Conservation (phyloP, 2,888 invertebrate species). For the Drosophila multiciliata region DNA sequence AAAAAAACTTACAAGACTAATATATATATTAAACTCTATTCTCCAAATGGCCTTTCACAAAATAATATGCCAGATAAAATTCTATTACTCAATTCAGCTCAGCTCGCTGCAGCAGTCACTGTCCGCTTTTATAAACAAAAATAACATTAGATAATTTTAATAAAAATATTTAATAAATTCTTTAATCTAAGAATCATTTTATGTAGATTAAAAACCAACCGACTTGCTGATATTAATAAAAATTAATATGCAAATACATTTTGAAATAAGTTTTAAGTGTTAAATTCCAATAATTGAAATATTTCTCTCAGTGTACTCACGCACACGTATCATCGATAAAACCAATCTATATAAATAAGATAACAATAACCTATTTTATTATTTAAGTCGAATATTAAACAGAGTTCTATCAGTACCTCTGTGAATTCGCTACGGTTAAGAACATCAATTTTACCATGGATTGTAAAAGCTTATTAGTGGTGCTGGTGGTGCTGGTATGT, state of each 20-base stretch:
- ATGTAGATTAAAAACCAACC: no score
- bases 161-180: no score
- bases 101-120: not conserved
- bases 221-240: no score
- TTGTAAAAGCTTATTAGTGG: not conserved
- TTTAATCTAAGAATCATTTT: no score
- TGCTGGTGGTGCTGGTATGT: constrained; percentile 31
- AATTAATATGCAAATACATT: no score
- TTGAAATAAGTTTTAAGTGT: no score
- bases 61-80: constrained; percentile 14
- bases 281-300: not conserved
- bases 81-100: constrained; percentile 11
- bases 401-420: constrained; percentile 16
- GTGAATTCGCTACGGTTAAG: not conserved
- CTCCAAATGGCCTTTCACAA: constrained; percentile 1
- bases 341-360: constrained; percentile 1
- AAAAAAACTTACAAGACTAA: no score
- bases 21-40: constrained; percentile 20
- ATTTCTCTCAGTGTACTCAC: constrained; percentile 6
- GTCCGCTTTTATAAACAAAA: no score
- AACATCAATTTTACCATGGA: no score
- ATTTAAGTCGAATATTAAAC: constrained; percentile 20
- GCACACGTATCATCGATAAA: not conserved
- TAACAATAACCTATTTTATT: constrained; percentile 7
- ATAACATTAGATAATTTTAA: no score